Evolutionary conservation across 2,888 invertebrate species (phyloP).

Genomic region (Cerastoderma edule): DNA sequence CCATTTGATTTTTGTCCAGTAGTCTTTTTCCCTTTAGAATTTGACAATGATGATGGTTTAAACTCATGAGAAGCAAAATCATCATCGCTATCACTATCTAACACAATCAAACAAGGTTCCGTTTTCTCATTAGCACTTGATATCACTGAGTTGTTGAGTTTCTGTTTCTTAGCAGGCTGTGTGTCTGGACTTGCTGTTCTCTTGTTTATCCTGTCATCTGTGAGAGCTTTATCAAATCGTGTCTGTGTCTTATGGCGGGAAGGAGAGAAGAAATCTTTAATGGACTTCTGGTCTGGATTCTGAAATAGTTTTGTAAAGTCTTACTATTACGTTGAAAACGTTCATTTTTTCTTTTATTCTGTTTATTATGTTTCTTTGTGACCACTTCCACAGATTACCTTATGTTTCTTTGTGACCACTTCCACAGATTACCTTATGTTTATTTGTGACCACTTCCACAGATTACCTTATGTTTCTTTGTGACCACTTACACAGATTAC

Average conservation of each 20-base stretch:
- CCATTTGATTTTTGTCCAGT: slow-evolving; percentile 4
- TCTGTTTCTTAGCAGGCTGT: slow-evolving; percentile 10
- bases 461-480: too few relatives aligned
- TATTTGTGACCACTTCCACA: too few relatives aligned
- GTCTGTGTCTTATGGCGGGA: neutral
- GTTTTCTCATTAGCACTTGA: neutral
- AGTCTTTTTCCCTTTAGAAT: slow-evolving; percentile 18
- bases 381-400: too few relatives aligned
- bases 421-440: too few relatives aligned
- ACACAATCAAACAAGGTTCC: slow-evolving; percentile 27
- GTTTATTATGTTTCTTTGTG: too few relatives aligned
- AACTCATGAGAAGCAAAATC: slow-evolving; percentile 37
- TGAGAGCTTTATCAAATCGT: neutral
- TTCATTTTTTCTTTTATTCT: too few relatives aligned
- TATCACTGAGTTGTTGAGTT: neutral
- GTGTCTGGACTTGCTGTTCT: too few relatives aligned
- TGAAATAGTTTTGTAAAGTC: slow-evolving; percentile 48
- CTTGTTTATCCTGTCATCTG: slow-evolving; percentile 7
- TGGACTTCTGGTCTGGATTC: slow-evolving; percentile 73
- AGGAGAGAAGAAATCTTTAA: slow-evolving; percentile 72
- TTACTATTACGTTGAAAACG: neutral
- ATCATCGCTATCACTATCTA: slow-evolving; percentile 50
- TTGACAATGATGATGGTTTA: neutral
- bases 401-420: too few relatives aligned
- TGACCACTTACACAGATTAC: too few relatives aligned